A percentile compares a stretch with the other conserved stretches of the same genome.
These are phyloP conservation scores for Abrostola tripartita DNA, from an alignment of 2,888 invertebrate genomes.

Conservation along the genomic window DNA sequence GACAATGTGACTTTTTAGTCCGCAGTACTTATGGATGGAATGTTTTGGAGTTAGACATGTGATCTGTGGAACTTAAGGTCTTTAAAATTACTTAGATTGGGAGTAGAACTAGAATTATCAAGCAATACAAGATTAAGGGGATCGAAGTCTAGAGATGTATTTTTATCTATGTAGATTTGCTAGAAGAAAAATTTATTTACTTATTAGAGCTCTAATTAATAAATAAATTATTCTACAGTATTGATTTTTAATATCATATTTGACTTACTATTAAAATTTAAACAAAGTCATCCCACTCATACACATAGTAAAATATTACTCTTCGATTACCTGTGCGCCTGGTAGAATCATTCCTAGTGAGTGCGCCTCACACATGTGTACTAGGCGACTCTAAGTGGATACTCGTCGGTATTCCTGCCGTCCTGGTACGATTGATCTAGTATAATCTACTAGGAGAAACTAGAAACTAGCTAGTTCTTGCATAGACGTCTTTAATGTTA, in stretches of 20 bases:
- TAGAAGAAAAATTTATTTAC: no score
- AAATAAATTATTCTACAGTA: no score
- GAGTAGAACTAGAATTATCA: no score
- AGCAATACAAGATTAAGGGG: no score
- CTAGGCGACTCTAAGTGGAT: conserved; percentile 14
- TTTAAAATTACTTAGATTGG: not conserved
- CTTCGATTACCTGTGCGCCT: conserved; percentile 23
- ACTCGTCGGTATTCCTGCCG: conserved; percentile 25
- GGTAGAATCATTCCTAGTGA: conserved; percentile 21
- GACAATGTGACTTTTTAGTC: conserved; percentile 8
- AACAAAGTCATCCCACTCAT: not conserved
- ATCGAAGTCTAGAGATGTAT: no score
- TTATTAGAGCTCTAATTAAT: no score
- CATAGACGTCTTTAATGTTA: conserved; percentile 11
- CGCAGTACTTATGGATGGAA: conserved; percentile 9
- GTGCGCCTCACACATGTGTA: conserved; percentile 17
- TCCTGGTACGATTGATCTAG: conserved; percentile 39
- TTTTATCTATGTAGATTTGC: no score
- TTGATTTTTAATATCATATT: no score
- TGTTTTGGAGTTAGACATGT: conserved; percentile 21
- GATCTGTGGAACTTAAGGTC: not conserved
- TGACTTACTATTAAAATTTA: no score
- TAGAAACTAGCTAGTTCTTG: not conserved
- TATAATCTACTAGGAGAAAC: conserved; percentile 19
- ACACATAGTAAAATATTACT: not conserved